phyloP scores from a whole-genome alignment of 2,888 invertebrate species.

The Lamellibrachia satsuma region DNA sequence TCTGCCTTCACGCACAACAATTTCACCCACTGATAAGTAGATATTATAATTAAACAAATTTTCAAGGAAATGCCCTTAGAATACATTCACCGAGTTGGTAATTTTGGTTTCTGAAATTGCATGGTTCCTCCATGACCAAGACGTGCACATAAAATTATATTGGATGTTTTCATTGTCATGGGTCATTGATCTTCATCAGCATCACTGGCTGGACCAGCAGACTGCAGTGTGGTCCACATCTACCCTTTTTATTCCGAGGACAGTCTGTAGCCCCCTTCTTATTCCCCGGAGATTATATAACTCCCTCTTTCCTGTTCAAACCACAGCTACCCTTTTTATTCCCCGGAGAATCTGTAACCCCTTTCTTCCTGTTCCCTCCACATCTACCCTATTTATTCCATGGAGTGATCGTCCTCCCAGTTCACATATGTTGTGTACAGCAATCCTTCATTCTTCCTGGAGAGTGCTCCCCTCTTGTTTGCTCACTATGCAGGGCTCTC shows the following conservation, averaged over 20 bases:
- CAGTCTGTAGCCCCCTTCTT: no score
- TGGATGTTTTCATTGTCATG: neutral
- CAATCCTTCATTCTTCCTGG: neutral
- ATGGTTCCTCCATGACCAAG: neutral
- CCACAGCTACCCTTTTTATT: neutral
- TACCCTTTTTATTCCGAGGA: no score
- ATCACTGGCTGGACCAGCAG: no score
- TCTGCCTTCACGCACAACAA: neutral
- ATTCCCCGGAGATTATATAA: no score
- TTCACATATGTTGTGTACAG: no score
- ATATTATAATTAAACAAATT: neutral
- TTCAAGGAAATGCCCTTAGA: neutral
- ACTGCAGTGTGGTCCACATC: no score
- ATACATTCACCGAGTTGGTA: neutral
- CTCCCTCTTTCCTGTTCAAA: neutral
- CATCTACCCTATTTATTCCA: no score
- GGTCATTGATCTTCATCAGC: neutral
- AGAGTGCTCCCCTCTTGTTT: neutral
- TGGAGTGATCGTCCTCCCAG: no score
- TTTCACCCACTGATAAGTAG: neutral
- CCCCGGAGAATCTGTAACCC: no score
- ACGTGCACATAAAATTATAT: neutral
- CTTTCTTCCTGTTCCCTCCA: no score
- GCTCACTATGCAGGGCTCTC: neutral
- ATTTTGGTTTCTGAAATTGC: neutral